Percentiles rank a stretch among this genome's conserved stretches.
Evolutionary conservation across 2,113 vertebrate genomes (phyloP).

Genomic region (Pao palembangensis): DNA sequence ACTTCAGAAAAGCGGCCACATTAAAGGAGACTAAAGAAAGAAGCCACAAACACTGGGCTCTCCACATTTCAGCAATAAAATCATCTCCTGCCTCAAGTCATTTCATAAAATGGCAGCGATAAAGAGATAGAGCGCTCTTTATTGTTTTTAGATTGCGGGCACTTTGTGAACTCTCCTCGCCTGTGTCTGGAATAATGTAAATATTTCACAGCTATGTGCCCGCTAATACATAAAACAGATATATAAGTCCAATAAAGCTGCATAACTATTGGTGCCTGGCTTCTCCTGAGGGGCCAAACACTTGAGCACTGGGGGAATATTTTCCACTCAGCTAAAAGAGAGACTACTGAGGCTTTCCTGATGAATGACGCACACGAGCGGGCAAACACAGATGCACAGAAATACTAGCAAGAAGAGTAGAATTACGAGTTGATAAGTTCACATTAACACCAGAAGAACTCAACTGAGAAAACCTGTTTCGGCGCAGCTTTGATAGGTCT

Average conservation of each 20-base stretch:
- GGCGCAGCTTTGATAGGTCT: no score
- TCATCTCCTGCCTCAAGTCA: conserved; percentile 78
- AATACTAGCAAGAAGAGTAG: conserved; percentile 16
- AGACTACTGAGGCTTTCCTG: conserved; percentile 50
- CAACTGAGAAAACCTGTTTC: no score
- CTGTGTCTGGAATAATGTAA: conserved; percentile 78
- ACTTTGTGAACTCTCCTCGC: conserved; percentile 71
- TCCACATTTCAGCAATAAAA: conserved; percentile 73
- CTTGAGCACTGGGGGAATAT: conserved; percentile 63
- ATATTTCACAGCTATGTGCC: conserved; percentile 74
- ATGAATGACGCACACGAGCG: conserved; percentile 56
- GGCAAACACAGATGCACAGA: conserved; percentile 2
- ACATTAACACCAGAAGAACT: no score
- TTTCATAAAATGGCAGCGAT: conserved; percentile 79
- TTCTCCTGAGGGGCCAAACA: conserved; percentile 65
- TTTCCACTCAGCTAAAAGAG: conserved; percentile 57
- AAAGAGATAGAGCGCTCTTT: conserved; percentile 78
- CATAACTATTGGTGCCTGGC: conserved; percentile 71
- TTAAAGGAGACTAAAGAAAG: conserved; percentile 67
- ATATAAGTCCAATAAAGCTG: conserved; percentile 79
- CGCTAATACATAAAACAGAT: conserved; percentile 78
- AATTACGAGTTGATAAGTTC: background rate
- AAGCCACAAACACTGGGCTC: conserved; percentile 67
- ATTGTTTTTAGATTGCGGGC: conserved; percentile 80
- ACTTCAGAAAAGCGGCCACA: conserved; percentile 72